Evolutionary conservation across 2,888 invertebrate genomes (phyloP).

Genomic region (Timema cristinae): DNA sequence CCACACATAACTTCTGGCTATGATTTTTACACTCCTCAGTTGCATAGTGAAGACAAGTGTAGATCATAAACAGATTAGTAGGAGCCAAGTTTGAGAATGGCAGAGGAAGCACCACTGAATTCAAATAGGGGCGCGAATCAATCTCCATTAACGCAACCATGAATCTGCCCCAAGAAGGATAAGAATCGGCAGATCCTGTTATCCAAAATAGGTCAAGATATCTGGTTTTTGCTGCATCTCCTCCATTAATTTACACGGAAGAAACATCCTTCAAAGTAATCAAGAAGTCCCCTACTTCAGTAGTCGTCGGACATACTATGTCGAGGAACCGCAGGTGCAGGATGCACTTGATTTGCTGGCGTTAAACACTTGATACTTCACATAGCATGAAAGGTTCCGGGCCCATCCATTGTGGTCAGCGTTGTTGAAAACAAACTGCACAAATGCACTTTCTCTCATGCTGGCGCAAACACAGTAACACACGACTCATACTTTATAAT

Average conservation of each 20-base stretch:
- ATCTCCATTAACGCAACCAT: not conserved
- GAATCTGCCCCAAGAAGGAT: not conserved
- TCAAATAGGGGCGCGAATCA: not conserved
- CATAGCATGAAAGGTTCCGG: not conserved
- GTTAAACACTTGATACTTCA: not conserved
- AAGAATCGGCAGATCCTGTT: not conserved
- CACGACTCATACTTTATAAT: no score
- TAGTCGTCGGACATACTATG: no score
- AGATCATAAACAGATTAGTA: not conserved
- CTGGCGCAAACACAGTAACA: no score
- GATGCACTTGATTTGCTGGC: not conserved
- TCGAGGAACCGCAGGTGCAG: no score
- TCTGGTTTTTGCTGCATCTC: not conserved
- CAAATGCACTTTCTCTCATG: not conserved
- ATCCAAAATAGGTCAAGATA: not conserved
- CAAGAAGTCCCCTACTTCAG: no score
- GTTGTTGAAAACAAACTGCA: not conserved
- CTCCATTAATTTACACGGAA: not conserved
- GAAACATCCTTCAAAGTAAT: not conserved
- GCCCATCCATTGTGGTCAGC: not conserved
- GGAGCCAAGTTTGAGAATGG: not conserved
- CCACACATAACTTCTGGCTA: not conserved
- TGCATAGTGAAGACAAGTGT: not conserved
- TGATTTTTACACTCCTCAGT: not conserved
- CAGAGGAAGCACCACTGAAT: not conserved